Conservation (phyloP, 2,797 vertebrate species). For the Sebastes iracundus region DNA sequence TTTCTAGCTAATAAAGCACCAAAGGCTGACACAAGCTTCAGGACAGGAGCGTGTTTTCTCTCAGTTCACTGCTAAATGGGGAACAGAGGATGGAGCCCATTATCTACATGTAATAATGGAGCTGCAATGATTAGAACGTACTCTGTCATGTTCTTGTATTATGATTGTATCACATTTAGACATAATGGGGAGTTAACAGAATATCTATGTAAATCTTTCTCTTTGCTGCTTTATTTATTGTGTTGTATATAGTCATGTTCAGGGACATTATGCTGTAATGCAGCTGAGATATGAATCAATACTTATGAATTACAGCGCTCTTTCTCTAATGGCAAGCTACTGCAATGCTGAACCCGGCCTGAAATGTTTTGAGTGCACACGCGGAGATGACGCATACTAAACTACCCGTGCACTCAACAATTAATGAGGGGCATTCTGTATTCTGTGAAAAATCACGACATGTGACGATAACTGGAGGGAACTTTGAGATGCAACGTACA, state of each 20-base stretch:
- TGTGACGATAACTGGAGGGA: background rate
- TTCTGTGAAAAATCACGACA: background rate
- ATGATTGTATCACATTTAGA: constrained; percentile 15
- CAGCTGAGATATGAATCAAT: constrained; percentile 72
- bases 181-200: constrained; percentile 19
- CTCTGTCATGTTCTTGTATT: background rate
- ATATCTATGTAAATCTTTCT: constrained; percentile 32
- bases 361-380: constrained; percentile 41
- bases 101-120: constrained; percentile 5
- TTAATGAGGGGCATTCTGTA: background rate
- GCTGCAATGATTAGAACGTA: constrained; percentile 10
- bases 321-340: constrained; percentile 48
- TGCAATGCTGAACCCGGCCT: constrained; percentile 2
- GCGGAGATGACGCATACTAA: constrained; percentile 18
- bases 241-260: constrained; percentile 25
- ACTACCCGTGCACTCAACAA: background rate
- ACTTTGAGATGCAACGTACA: background rate
- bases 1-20: constrained; percentile 8
- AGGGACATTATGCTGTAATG: constrained; percentile 44
- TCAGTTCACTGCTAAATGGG: background rate
- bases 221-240: constrained; percentile 38
- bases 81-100: background rate
- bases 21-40: background rate
- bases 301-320: constrained; percentile 68
- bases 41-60: background rate